phyloP scores from a whole-genome alignment of 2,113 vertebrate species.

The Asarcornis scutulata region DNA sequence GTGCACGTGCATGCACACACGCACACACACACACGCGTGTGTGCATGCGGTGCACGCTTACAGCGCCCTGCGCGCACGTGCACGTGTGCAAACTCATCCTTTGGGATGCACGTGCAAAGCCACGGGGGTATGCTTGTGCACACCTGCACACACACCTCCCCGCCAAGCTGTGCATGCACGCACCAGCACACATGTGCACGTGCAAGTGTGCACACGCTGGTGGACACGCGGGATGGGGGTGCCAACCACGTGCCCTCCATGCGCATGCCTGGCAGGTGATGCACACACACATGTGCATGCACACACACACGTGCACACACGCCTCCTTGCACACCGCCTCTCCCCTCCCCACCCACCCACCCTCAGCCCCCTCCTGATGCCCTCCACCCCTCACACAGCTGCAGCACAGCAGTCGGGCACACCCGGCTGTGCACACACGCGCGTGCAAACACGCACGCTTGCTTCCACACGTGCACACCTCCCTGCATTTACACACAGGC shows the following conservation, averaged over 20 bases:
- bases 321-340: not conserved
- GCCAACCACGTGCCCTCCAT: no score
- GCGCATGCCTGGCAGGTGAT: not conserved
- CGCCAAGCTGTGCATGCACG: accelerated
- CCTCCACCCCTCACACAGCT: not conserved
- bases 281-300: no score
- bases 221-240: not conserved
- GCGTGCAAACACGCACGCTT: not conserved
- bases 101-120: not conserved
- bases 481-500: no score
- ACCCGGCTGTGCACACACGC: not conserved
- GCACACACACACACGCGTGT: no score
- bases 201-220: not conserved
- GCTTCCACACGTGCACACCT: accelerated
- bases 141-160: not conserved
- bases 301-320: not conserved
- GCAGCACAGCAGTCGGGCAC: no score
- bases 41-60: no score
- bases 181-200: no score
- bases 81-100: not conserved
- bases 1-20: no score
- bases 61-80: no score
- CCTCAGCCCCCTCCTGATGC: not conserved
- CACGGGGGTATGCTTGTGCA: not conserved
- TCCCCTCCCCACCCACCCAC: no score